Conservation (phyloP, 92 coral and sea anemone genomes). For the Epizoanthus scotinus region DNA sequence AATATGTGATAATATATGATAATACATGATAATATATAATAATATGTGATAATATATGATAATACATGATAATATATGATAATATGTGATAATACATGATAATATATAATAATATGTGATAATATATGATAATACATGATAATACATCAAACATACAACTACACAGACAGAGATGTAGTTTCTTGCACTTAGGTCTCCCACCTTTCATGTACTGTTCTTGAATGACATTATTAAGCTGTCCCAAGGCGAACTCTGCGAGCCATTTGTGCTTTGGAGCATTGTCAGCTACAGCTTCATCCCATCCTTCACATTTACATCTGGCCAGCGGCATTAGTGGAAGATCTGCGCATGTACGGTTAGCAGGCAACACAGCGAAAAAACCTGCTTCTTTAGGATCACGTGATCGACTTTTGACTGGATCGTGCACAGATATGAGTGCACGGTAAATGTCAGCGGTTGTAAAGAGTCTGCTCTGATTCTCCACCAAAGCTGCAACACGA, state of each 20-base stretch:
- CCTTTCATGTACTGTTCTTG: constrained; percentile 66
- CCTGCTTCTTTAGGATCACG: constrained; percentile 50
- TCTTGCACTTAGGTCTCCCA: background rate
- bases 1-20: too few species aligned
- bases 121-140: too few species aligned
- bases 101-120: too few species aligned
- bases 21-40: too few species aligned
- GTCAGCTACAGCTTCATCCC: constrained; percentile 53
- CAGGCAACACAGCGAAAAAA: constrained; percentile 58
- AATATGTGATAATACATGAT: too few species aligned
- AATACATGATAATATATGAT: too few species aligned
- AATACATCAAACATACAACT: too few species aligned
- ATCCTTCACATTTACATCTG: constrained; percentile 68
- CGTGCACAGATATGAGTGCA: constrained; percentile 63
- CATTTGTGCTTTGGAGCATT: constrained; percentile 54
- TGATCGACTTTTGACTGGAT: constrained; percentile 35
- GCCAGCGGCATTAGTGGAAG: constrained; percentile 65
- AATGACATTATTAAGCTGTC: constrained; percentile 61
- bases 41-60: too few species aligned
- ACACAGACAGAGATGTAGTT: too few species aligned
- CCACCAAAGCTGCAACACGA: constrained; percentile 44
- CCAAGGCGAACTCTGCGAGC: constrained; percentile 76
- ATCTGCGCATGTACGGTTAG: constrained; percentile 70
- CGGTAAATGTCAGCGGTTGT: constrained; percentile 65
- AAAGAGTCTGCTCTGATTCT: constrained; percentile 16